These are phyloP conservation scores for Diplogasteroides magnus DNA, from an alignment of 1,140 invertebrate species.

Conservation along the genomic window DNA sequence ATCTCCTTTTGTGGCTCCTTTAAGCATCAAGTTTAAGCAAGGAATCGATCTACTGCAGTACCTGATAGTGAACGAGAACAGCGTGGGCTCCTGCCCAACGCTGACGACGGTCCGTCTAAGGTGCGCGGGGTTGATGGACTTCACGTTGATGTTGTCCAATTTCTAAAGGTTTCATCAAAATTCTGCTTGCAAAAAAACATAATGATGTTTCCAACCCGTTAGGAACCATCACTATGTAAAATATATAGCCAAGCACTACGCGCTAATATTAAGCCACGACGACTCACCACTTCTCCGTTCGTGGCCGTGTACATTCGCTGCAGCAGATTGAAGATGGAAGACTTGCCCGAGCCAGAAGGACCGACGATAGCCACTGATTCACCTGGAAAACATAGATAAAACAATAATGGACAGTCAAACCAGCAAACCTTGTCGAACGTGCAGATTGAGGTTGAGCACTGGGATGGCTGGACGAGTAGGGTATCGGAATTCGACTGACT, in stretches of 20 bases:
- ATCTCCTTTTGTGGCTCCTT: not conserved
- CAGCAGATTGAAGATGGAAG: slow-evolving; percentile 56
- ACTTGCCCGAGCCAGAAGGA: slow-evolving; percentile 55
- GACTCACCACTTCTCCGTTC: slow-evolving; percentile 44
- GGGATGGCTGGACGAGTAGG: slow-evolving; percentile 52
- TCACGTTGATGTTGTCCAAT: slow-evolving; percentile 49
- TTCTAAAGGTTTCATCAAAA: slow-evolving; percentile 29
- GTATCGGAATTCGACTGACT: slow-evolving; percentile 56
- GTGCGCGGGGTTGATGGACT: slow-evolving; percentile 50
- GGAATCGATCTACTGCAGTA: not conserved
- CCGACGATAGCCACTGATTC: slow-evolving; percentile 57
- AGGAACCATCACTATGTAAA: too few species aligned
- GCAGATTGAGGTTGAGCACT: slow-evolving; percentile 46
- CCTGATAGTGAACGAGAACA: slow-evolving; percentile 35
- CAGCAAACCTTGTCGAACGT: slow-evolving; percentile 41
- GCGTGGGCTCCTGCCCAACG: slow-evolving; percentile 48
- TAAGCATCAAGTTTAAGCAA: not conserved
- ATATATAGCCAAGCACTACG: too few species aligned
- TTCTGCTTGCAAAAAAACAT: too few species aligned
- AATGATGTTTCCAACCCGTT: too few species aligned
- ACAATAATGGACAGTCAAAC: too few species aligned
- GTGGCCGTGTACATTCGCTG: slow-evolving; percentile 58
- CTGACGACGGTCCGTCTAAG: slow-evolving; percentile 40
- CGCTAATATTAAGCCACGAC: too few species aligned
- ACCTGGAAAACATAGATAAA: slow-evolving; percentile 43